Percentiles rank a stretch among this genome's conserved stretches.
Evolutionary conservation across 2,888 invertebrate genomes (phyloP).

Genomic region (Lasius platythorax): DNA sequence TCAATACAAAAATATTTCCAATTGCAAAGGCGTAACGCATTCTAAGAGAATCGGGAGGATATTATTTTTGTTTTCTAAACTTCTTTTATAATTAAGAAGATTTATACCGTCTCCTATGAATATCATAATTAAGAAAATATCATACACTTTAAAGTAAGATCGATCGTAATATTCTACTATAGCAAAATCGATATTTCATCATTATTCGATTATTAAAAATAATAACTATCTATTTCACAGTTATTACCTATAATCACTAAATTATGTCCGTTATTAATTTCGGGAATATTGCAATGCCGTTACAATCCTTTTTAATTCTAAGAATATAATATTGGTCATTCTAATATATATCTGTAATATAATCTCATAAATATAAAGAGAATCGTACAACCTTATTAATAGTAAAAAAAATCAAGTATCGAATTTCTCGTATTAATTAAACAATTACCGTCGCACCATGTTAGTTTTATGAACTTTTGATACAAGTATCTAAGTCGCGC

Average conservation of each 20-base stretch:
- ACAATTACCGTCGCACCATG: not conserved
- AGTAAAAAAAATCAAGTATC: not conserved
- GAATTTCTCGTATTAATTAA: not conserved
- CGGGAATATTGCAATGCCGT: not conserved
- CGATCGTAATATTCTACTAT: not conserved
- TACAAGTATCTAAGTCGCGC: not conserved
- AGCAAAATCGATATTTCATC: not conserved
- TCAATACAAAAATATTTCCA: not conserved
- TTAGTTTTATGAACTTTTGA: not conserved
- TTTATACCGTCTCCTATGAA: not conserved
- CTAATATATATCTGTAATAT: not conserved
- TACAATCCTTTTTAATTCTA: not conserved
- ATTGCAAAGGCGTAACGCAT: not conserved
- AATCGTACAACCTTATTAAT: not conserved
- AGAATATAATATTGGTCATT: not conserved
- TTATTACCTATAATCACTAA: not conserved
- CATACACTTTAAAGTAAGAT: not conserved
- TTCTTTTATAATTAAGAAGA: constrained; percentile 9
- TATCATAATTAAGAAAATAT: not conserved
- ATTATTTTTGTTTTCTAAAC: constrained; percentile 18
- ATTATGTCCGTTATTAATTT: constrained; percentile 11
- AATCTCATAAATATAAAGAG: not conserved
- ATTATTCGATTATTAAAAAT: constrained; percentile 4
- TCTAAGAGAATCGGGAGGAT: not conserved
- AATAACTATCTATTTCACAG: not conserved